A percentile compares a stretch with the other conserved stretches of the same genome.
Evolutionary conservation across 2,888 invertebrate species (phyloP).

Genomic region (Pterobdella sp.): DNA sequence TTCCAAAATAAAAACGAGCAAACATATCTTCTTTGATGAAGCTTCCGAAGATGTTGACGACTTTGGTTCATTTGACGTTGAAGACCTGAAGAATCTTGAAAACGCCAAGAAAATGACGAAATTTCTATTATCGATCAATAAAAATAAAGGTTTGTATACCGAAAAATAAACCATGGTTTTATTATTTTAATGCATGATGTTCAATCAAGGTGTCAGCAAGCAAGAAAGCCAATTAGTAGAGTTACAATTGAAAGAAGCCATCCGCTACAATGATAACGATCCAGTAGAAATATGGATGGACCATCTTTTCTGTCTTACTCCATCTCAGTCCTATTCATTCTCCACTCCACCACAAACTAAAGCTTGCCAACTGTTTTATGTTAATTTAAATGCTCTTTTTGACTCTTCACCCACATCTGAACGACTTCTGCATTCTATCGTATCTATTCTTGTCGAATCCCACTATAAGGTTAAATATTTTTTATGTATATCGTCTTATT

Average conservation of each 20-base stretch:
- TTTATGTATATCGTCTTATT: too few relatives aligned
- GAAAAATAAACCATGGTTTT: too few relatives aligned
- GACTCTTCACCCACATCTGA: slow-evolving; percentile 74
- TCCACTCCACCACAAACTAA: not conserved
- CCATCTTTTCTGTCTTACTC: slow-evolving; percentile 69
- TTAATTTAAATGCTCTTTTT: slow-evolving; percentile 63
- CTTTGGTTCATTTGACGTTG: not conserved
- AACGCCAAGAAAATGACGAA: too few relatives aligned
- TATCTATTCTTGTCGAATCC: slow-evolving; percentile 88
- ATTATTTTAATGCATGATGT: too few relatives aligned
- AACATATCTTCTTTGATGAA: too few relatives aligned
- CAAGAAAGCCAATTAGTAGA: slow-evolving; percentile 53
- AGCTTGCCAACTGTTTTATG: slow-evolving; percentile 74
- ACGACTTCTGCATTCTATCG: slow-evolving; percentile 79
- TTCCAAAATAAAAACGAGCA: too few relatives aligned
- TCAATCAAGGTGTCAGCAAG: too few relatives aligned
- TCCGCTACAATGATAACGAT: slow-evolving; percentile 76
- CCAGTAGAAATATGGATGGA: slow-evolving; percentile 84
- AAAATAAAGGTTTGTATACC: too few relatives aligned
- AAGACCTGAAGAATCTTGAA: too few relatives aligned
- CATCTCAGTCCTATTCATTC: not conserved
- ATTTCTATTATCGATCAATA: too few relatives aligned
- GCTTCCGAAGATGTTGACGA: not conserved
- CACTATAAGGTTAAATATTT: slow-evolving; percentile 91
- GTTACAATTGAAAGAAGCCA: slow-evolving; percentile 77